A percentile compares a stretch with the other conserved stretches of the same genome.
Conservation (phyloP, 2,888 invertebrate genomes). For the Trichogramma evanescens region DNA sequence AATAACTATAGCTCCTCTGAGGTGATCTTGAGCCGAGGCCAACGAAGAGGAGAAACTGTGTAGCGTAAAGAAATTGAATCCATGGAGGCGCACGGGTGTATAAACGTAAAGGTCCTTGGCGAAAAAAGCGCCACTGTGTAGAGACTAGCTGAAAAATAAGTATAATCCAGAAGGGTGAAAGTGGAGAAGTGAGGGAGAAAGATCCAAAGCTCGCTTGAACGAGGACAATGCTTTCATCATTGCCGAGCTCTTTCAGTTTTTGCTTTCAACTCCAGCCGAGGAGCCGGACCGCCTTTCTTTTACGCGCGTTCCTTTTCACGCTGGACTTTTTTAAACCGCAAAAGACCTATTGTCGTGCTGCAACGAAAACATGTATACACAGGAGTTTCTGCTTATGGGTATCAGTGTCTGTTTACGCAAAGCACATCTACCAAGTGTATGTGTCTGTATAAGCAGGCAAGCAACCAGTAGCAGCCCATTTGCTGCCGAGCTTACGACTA, state of each 20-base stretch:
- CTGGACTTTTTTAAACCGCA: conserved; percentile 38
- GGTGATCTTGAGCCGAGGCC: conserved; percentile 26
- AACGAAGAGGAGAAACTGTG: conserved; percentile 3
- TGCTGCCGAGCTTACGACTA: no score
- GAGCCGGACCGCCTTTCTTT: not conserved
- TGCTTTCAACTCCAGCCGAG: conserved; percentile 36
- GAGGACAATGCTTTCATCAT: conserved; percentile 48
- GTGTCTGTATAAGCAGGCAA: no score
- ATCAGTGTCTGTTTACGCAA: conserved; percentile 33
- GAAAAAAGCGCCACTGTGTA: not conserved
- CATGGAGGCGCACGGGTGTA: conserved; percentile 12
- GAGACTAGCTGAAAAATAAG: conserved; percentile 3
- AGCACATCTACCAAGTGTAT: no score
- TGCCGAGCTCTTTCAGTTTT: conserved; percentile 35
- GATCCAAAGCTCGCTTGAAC: conserved; percentile 29
- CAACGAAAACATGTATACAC: conserved; percentile 12
- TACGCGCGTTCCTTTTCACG: conserved; percentile 20
- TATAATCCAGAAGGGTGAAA: not conserved
- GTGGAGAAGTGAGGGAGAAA: not conserved
- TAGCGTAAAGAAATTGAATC: conserved; percentile 27
- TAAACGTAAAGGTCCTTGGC: not conserved
- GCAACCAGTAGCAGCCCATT: no score
- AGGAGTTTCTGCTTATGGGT: conserved; percentile 32
- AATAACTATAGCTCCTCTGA: conserved; percentile 7
- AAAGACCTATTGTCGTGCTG: conserved; percentile 44